Base-by-base conservation (phyloP, 2,797 vertebrate genomes). In the Tapera naevia region DNA sequence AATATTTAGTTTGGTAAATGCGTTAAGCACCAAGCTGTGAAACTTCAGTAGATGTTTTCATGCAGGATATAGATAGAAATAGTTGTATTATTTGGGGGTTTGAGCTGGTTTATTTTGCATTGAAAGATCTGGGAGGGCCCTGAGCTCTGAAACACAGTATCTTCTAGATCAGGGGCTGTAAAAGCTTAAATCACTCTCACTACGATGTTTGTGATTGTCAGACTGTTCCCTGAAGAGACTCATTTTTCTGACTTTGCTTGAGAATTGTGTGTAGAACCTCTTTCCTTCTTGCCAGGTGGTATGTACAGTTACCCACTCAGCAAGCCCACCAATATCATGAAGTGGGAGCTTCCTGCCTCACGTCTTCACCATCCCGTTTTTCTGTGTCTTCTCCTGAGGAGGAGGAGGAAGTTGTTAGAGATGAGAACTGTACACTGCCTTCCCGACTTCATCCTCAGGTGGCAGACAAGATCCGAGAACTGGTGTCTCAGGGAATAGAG, bases 311-410 rank as follows among this genome's bases (percentile, higher is more conserved):
- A 89, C 98, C 98, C 60, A 98, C 98, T 23, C 98, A 98, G 96
- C 98, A 98, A 94, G 98, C 98, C 65, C 98, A 99, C 94, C 98
- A 98, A 6, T 99, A 99, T 94, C 98, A 99, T 57, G 97, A 98
- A 82, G 88, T 98, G 95, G 98, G 98, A 80, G 70, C 96, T 27
- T 88, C 97, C 17, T 97, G 97, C 66, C 97, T 98, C n/a, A 96
- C 98, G 83, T 91, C 97, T 61, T 98, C 98, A 70, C 97, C 98
- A 0, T 95, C 97, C 33, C 79, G 97, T 66, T 97, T 98, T 92
- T 96, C 97, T 73, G 5, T 95, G 48, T 78, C 97, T 75, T 67
- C 97, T 91, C 97, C 97, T 85, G 98, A 98, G 89, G 98, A 98
- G 88, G 98, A 98, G 65, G 98, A 98, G 39, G 88, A 98, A 65